phyloP scores from a whole-genome alignment of 92 coral and sea anemone species.

The Palythoa grandiflora region DNA sequence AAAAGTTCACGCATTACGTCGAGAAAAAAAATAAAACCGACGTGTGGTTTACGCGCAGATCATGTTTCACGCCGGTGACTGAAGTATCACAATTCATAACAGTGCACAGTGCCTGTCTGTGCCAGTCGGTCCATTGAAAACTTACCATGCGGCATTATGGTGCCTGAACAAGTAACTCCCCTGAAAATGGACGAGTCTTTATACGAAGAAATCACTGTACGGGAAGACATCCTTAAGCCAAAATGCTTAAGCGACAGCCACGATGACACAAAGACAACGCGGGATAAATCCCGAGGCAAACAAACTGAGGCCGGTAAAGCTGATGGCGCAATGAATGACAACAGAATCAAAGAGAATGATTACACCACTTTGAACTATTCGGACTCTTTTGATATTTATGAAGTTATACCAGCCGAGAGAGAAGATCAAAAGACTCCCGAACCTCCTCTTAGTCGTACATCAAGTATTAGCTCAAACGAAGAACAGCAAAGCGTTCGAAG shows the following conservation, averaged over 20 bases:
- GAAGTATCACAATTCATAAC: background rate
- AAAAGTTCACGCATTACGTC: background rate
- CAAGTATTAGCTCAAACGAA: conserved; percentile 57
- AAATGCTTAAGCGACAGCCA: conserved; percentile 3
- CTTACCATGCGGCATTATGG: conserved; percentile 51
- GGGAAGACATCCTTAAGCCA: conserved; percentile 39
- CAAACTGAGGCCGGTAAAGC: background rate
- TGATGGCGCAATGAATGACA: conserved; percentile 24
- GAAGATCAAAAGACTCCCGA: conserved; percentile 40
- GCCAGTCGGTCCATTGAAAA: conserved; percentile 62
- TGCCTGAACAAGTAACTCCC: conserved; percentile 31
- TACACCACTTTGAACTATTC: conserved; percentile 32
- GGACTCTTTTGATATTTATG: conserved; percentile 84
- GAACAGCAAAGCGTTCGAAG: conserved; percentile 25
- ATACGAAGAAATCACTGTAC: conserved; percentile 61
- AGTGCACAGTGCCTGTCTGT: conserved; percentile 52
- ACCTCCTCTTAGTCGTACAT: conserved; percentile 59
- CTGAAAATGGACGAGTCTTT: conserved; percentile 59
- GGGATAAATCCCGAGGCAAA: conserved; percentile 23
- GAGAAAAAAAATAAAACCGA: conserved; percentile 4
- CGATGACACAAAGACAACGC: conserved; percentile 11
- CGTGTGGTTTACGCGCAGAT: background rate
- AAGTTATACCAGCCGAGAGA: conserved; percentile 84
- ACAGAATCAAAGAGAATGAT: conserved; percentile 24
- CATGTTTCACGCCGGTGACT: conserved; percentile 16